Conservation (phyloP, 2,888 invertebrate genomes). For the Heliothis peltigera region DNA sequence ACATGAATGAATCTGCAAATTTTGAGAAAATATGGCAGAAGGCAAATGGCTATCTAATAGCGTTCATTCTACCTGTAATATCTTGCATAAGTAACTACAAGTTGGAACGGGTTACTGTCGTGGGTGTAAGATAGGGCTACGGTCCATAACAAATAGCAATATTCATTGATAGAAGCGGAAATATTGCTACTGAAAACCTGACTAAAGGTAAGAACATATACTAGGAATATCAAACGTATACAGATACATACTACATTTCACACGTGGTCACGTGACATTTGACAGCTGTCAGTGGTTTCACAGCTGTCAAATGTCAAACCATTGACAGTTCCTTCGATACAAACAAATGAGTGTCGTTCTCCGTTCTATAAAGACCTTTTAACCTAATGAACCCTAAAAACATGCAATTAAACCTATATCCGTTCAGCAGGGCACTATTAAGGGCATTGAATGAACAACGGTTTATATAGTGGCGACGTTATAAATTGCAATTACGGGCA, state of each 20-base stretch:
- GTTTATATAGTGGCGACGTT: constrained; percentile 43
- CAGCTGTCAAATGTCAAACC: too few species aligned
- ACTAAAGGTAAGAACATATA: not conserved
- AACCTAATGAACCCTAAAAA: constrained; percentile 34
- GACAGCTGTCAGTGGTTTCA: too few species aligned
- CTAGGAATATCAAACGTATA: not conserved
- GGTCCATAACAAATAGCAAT: not conserved
- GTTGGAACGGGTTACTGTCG: constrained; percentile 18
- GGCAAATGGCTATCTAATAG: constrained; percentile 27
- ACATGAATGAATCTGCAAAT: constrained; percentile 18
- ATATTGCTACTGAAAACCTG: constrained; percentile 7
- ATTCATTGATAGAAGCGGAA: constrained; percentile 5
- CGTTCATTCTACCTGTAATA: constrained; percentile 39
- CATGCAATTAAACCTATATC: constrained; percentile 41
- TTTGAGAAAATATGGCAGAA: constrained; percentile 23
- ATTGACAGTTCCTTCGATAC: not conserved
- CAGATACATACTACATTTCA: not conserved
- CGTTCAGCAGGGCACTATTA: constrained; percentile 34
- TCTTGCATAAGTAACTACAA: constrained; percentile 31
- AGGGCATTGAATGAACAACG: constrained; percentile 54
- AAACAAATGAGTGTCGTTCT: not conserved
- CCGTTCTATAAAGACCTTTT: not conserved
- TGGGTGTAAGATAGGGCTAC: constrained; percentile 35
- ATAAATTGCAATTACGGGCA: constrained; percentile 75
- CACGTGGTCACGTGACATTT: not conserved